Percentiles rank a stretch among this genome's conserved stretches.
Evolutionary conservation across 2,888 invertebrate species (phyloP).

Genomic region (Chesias legatella): DNA sequence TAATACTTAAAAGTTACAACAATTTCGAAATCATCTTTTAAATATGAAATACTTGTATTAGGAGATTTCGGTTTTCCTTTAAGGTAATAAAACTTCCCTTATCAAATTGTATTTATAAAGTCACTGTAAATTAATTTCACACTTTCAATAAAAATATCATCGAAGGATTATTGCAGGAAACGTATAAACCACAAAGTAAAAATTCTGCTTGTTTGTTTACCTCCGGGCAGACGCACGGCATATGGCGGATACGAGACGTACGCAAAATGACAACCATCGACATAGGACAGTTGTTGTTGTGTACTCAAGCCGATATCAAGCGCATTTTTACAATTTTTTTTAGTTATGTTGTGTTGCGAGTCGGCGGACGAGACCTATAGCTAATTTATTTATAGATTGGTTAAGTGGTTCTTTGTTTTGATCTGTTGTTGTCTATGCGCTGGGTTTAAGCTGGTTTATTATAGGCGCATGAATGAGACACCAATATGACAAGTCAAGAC

Average conservation of each 20-base stretch:
- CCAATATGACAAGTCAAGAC: no score
- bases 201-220: constrained; percentile 53
- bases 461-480: no score
- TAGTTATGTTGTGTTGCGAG: constrained; percentile 33
- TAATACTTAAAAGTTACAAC: no score
- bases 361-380: constrained; percentile 31
- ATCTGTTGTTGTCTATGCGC: constrained; percentile 5
- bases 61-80: no score
- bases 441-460: not conserved
- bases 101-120: no score
- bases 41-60: no score
- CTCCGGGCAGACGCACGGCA: constrained; percentile 62
- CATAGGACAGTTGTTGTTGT: constrained; percentile 70
- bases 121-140: no score
- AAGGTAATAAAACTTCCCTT: no score
- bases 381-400: constrained; percentile 45
- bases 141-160: constrained; percentile 5
- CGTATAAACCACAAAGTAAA: constrained; percentile 36
- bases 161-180: constrained; percentile 9
- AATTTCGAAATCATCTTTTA: no score
- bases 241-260: constrained; percentile 56
- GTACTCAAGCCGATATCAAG: constrained; percentile 45
- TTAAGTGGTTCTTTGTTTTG: constrained; percentile 21
- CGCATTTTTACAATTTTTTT: constrained; percentile 45
- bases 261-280: constrained; percentile 71